Conservation (phyloP, 2,113 vertebrate genomes). For the Gobio gobio region DNA sequence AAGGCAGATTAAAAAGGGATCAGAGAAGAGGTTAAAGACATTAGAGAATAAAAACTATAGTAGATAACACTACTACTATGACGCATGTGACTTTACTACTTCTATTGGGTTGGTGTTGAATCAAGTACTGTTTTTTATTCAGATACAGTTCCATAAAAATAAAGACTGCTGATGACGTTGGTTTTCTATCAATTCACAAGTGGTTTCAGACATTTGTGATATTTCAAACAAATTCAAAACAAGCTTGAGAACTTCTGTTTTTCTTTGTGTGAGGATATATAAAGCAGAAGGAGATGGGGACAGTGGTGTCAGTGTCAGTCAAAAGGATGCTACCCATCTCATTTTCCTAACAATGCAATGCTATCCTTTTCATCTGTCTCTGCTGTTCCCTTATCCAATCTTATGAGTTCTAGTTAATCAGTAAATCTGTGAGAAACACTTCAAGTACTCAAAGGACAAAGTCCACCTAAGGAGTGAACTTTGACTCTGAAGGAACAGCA, state of each 20-base stretch:
- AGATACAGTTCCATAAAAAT: background rate
- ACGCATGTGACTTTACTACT: background rate
- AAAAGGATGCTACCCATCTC: background rate
- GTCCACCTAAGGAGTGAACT: background rate
- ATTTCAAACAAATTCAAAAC: background rate
- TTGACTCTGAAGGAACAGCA: background rate
- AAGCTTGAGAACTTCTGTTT: background rate
- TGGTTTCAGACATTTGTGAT: background rate
- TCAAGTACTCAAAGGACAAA: background rate
- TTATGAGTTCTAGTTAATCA: background rate
- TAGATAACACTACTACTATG: background rate
- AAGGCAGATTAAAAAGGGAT: constrained; percentile 25
- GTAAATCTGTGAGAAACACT: background rate
- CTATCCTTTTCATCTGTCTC: background rate
- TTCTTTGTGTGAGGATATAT: background rate
- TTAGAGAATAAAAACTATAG: constrained; percentile 7
- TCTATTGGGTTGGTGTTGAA: background rate
- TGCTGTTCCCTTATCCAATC: background rate
- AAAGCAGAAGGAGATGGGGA: background rate
- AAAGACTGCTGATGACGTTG: background rate
- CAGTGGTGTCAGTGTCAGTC: background rate
- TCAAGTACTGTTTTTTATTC: background rate
- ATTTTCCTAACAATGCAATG: background rate
- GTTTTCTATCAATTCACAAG: background rate
- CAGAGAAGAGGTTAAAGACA: background rate